These are phyloP conservation scores for Hydrotaea diabolus DNA, from an alignment of 2,888 invertebrate genomes.

Conservation along the genomic window DNA sequence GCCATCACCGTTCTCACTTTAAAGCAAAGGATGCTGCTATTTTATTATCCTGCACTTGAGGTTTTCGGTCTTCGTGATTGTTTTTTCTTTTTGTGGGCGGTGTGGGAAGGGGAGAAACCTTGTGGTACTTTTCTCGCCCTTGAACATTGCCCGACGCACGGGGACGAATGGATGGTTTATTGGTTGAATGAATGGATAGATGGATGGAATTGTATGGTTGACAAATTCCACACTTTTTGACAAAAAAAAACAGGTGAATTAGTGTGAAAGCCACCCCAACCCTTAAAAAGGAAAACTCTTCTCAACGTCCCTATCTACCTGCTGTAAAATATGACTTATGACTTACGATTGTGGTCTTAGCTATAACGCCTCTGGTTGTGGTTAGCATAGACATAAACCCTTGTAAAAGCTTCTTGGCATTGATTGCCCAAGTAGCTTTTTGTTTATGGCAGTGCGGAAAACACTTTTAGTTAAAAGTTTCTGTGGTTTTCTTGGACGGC, in stretches of 20 bases:
- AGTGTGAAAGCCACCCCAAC: not conserved
- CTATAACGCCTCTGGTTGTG: not conserved
- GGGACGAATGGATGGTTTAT: not conserved
- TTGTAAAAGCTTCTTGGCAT: not conserved
- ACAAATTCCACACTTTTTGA: not conserved
- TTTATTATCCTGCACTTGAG: not conserved
- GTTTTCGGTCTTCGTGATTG: not conserved
- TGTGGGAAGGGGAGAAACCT: no score
- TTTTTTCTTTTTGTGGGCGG: constrained; percentile 11
- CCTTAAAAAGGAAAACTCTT: no score
- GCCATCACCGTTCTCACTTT: not conserved
- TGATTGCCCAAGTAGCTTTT: not conserved
- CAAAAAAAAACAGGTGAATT: not conserved
- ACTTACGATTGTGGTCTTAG: not conserved
- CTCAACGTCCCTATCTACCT: no score
- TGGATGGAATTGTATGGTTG: constrained; percentile 17
- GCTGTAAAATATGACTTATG: no score
- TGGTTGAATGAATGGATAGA: no score
- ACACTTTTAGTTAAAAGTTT: no score
- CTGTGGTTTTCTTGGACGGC: constrained; percentile 11
- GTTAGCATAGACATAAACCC: constrained; percentile 18
- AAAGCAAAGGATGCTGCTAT: not conserved
- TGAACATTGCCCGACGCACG: constrained; percentile 58
- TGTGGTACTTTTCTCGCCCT: constrained; percentile 67
- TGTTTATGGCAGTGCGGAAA: not conserved